Evolutionary conservation across 2,797 vertebrate species (phyloP), one percentile per base, ranked within the genome.

Genomic region (Gymnoscopelus braueri): DNA sequence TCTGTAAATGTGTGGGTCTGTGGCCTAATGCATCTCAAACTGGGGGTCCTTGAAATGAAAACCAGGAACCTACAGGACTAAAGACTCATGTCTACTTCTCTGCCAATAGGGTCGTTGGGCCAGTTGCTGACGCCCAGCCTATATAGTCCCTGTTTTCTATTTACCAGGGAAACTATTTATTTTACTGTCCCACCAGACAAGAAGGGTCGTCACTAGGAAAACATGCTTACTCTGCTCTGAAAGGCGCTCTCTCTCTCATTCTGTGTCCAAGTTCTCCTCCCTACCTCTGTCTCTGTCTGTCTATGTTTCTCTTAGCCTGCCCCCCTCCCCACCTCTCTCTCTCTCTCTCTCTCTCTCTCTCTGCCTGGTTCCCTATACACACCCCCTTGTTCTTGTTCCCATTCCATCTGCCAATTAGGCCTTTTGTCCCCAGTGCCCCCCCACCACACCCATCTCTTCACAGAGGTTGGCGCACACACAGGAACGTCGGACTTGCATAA

Each of bases 401-500:
- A 51, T 74, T 84, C 47, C 32, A 75, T 83, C 85, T 73, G 70
- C 69, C 65, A 61, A 67, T 87, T 81, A 76, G 74, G 49, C 63
- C 50, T 63, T 88, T 88, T 91, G 85, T 88, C 76, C 78, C 49
- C 7, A 24, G 47, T 15, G 15, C 44, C 0, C 6, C n/a, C 6
- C 49, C 59, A 52, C 8, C 54, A 51, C 55, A 69, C 64, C 71
- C 77, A 63, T 75, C 70, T 72, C 63, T 55, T 26, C 19, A 15
- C 39, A 32, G 54, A 69, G 64, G 67, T 65, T 76, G 68, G 75
- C 74, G 71, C 68, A 67, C 72, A 73, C 75, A 72, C 60, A 77
- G 77, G 66, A 84, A 82, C 81, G 48, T 79, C 81, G 81, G 76
- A 74, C 82, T 84, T 89, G 89, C 91, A 89, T 92, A 88, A 88